Base-by-base conservation (phyloP, 2,888 invertebrate species). In the Proisotoma minuta region DNA sequence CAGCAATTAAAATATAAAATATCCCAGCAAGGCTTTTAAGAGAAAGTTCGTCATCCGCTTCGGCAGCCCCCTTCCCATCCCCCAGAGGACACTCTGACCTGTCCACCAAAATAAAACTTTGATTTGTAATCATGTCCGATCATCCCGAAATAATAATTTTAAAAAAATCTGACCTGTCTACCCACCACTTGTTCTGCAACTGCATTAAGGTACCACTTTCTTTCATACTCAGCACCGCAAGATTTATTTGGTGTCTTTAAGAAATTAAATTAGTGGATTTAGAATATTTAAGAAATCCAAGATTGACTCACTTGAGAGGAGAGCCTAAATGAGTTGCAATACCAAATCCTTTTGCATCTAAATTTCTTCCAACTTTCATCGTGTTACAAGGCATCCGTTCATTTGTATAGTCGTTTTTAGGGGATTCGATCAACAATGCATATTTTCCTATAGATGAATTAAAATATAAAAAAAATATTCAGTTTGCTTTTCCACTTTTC, bases 21-120 rank as follows among this genome's bases (percentile, higher is more conserved):
- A 98, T 91, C 43, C 99, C 98, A n/a, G 98, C 96, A 48, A 99
- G 95, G 82, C 98, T 97, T 77, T 91, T 92, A 68, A 99, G 81
- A 29, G 96, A 93, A 77, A 99, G 82, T 76, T 96, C 94, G 75
- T 91, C 90, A 63, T 73, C 73, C 40, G 67, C 56, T 58, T 70
- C 70, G 20, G 67, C 71, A 5, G 27, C 2, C 4, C 26, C 43
- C 51, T 60, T 65, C n/a, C n/a, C n/a, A 8, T 69, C 64, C 28
- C 60, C 65, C 15, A 62, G 57, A 57, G 65, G 68, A 59, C 73
- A 73, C 53, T 56, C 88, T n/a, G n/a, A n/a, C n/a, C n/a, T n/a
- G n/a, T n/a, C n/a, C n/a, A n/a, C n/a, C n/a, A n/a, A n/a, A n/a
- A n/a, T n/a, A n/a, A n/a, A n/a, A n/a, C n/a, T n/a, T n/a, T n/a